Evolutionary conservation across 2,113 vertebrate species (phyloP), one percentile per base, ranked within the genome.

Genomic region (Labeo rohita): DNA sequence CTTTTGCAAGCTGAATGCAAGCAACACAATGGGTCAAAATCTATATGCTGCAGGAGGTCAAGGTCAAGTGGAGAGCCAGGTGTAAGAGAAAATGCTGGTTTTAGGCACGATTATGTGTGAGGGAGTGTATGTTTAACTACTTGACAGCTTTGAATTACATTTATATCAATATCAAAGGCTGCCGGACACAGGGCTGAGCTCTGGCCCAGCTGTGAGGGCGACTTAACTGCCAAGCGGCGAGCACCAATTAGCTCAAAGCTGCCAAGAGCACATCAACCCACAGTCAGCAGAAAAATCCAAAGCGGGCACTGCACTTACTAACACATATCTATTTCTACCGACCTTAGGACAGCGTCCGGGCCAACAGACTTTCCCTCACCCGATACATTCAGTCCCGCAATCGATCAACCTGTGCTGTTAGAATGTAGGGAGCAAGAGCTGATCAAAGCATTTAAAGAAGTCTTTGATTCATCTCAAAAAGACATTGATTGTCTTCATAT

Each of bases 161-260:
- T 90, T 88, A 89, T 94, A 92, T 93, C 89, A 84, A 59, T 93
- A 92, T 94, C 91, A 94, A 93, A 94, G 89, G 90, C 86, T 90
- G 90, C 85, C 93, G 93, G 91, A 90, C 79, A 89, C 90, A 91
- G 91, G 88, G 90, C 91, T 88, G 86, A 89, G 83, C 86, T 84
- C 85, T 91, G 85, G 84, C 73, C 92, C 92, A 91, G 90, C 87
- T 93, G 92, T 90, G 89, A 87, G 70, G 50, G 59, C 16, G 88
- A 80, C 77, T 39, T 74, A 90, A 79, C 81, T 92, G 91, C 93
- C 89, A 92, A 93, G 89, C 87, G 88, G 88, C 88, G 87, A 90
- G 86, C 85, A 90, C 89, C 82, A 86, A 87, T 86, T 94, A 82
- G 90, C 89, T 90, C 90, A 63, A 87, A 89, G 84, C 86, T 92